Conservation (phyloP, 1,140 invertebrate species). For the Heliconius himera region DNA sequence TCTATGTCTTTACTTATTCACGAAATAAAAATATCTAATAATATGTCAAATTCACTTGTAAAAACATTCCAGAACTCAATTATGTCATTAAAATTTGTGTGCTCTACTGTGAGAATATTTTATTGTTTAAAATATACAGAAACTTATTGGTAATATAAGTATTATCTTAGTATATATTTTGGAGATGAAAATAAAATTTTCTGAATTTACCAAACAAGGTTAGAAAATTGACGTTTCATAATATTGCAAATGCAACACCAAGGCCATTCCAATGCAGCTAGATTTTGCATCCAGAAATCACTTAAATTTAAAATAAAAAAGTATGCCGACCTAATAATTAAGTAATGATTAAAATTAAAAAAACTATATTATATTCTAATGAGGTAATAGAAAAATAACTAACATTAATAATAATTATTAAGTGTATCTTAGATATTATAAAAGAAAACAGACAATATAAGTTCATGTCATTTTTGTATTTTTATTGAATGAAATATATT, state of each 20-base stretch:
- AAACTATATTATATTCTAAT: not conserved
- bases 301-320: not conserved
- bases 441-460: too few relatives aligned
- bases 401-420: too few relatives aligned
- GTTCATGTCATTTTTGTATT: too few relatives aligned
- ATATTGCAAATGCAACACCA: constrained; percentile 30
- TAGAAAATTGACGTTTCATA: constrained; percentile 52
- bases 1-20: not conserved
- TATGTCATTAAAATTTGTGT: not conserved
- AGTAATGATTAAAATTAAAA: not conserved
- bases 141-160: not conserved
- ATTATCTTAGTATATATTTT: not conserved
- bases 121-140: not conserved
- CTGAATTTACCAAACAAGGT: constrained; percentile 42
- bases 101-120: not conserved
- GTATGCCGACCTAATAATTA: not conserved
- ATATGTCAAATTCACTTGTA: constrained; percentile 19
- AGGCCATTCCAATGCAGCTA: constrained; percentile 11
- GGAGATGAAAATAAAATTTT: constrained; percentile 5
- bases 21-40: constrained; percentile 27
- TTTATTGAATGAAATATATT: too few relatives aligned
- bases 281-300: constrained; percentile 5
- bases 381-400: too few relatives aligned
- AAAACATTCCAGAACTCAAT: constrained; percentile 25
- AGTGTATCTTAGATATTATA: too few relatives aligned